Evolutionary conservation across 2,113 vertebrate genomes (phyloP).

Genomic region (Indicator indicator): DNA sequence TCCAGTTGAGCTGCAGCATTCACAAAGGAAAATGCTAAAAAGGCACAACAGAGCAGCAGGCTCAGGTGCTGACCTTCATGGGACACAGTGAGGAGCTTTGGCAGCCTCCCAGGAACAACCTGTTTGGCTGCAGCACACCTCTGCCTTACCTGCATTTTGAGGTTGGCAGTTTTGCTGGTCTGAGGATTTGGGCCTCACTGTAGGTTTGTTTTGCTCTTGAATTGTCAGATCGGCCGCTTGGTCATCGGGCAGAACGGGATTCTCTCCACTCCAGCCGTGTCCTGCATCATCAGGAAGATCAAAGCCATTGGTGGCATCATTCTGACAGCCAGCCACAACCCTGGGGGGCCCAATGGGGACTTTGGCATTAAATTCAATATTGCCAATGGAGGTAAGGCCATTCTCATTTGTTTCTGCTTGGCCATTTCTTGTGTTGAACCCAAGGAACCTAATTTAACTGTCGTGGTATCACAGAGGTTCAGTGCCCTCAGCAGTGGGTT

Average conservation of each 20-base stretch:
- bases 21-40: neutral
- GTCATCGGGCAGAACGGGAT: constrained; percentile 97
- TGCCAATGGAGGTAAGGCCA: constrained; percentile 87
- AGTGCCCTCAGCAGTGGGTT: neutral
- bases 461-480: neutral
- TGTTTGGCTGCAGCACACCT: neutral
- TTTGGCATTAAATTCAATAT: constrained; percentile 99
- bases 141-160: neutral
- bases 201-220: neutral
- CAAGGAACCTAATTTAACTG: neutral
- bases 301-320: constrained; percentile 98
- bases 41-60: rapidly evolving
- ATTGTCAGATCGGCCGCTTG: constrained; percentile 87
- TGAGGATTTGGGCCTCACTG: neutral
- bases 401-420: neutral
- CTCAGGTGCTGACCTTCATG: neutral
- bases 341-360: constrained; percentile 93
- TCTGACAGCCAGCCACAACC: constrained; percentile 97
- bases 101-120: neutral
- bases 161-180: neutral
- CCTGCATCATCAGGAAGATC: constrained; percentile 95
- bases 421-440: neutral
- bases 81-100: rapidly evolving
- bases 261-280: constrained; percentile 95
- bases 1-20: neutral